Evolutionary conservation across 2,888 invertebrate genomes (phyloP), one percentile per base, ranked within the genome.

Genomic region (Maniola hyperantus): DNA sequence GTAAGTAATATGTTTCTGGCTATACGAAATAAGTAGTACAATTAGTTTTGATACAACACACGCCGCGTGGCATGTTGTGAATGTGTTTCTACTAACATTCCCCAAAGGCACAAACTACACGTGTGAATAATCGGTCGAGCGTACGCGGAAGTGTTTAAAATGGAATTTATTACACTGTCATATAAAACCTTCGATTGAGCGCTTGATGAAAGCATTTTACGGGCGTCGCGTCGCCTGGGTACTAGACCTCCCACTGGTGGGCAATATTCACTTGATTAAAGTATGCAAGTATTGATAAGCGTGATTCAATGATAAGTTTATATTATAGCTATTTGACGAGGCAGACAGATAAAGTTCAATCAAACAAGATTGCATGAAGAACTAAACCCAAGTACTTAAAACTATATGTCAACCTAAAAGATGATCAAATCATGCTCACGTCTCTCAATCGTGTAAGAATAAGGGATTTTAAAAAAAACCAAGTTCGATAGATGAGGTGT

Each of bases 141-240:
- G 76, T 78, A 77, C 78, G 76, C 81, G 83, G 82, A 84, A 82
- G 77, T 75, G 74, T 75, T 78, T 76, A 74, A 71, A 69, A 67
- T 50, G 48, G 54, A 70, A 65, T 68, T 67, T 64, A 68, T 73
- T 67, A 66, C 65, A 53, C 64, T 51, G 20, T 46, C 64, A 60
- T 63, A 66, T 66, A 68, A 66, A 71, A 69, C 66, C 65, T 71
- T 73, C 61, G 65, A 61, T 57, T 67, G 39, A 63, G 71, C 66
- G 60, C 54, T 66, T 65, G 68, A 68, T 55, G 71, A 66, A 66
- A 70, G 68, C 63, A 58, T 66, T 63, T 62, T 55, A 59, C 50
- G 57, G 36, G 20, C 58, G 36, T 44, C 5, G 50, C 50, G 20
- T 15, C 50, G 20, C 51, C 18, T 48, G 44, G 18, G 39, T 34